Evolutionary conservation across 1,140 invertebrate species (phyloP), one percentile per base, ranked within the genome.

Genomic region (Trichomalopsis sarcophagae): DNA sequence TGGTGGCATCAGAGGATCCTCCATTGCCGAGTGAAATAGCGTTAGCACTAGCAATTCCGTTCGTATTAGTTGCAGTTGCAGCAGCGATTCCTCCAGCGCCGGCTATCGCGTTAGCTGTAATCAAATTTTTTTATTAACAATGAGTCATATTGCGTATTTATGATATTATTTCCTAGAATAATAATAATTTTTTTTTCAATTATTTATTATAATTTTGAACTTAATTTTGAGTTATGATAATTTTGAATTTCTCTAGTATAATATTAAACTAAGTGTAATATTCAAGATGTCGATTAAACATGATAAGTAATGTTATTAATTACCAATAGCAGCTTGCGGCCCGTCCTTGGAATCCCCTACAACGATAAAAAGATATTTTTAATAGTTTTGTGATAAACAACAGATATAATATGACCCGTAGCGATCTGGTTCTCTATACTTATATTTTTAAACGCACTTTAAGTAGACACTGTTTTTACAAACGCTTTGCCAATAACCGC

Each of bases 1-100:
- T 68, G 2, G 21, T 21, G 40, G 36, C 6, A 10, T 77, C 74
- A 40, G 82, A 77, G 21, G 74, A 78, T 2, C 50, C 55, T 6
- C 21, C 44, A 14, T 44, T 82, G 36, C 27, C 40, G 3, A 84
- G 13, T n/a, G 75, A 84, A 69, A 79, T 30, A 0, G 75, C 82
- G 36, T 84, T 84, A n/a, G 82, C 76, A 69, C n/a, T 84, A 2
- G 62, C 62, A 17, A 84, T 33, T 17, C 76, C 82, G 55, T 84
- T 84, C n/a, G 62, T 71, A 50, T 79, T 84, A 23, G 40, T 71
- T 33, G 82, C 66, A 27, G 66, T 36, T 27, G 75, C 76, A 21
- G 66, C 66, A 40, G 82, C 66, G 9, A 68, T 84, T 55, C 82
- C 76, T n/a, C 82, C 82, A 30, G 69, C 23, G 21, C 50, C 62